These are phyloP conservation scores for Sarcophaga caerulescens DNA, from an alignment of 2,888 invertebrate species.

Conservation along the genomic window DNA sequence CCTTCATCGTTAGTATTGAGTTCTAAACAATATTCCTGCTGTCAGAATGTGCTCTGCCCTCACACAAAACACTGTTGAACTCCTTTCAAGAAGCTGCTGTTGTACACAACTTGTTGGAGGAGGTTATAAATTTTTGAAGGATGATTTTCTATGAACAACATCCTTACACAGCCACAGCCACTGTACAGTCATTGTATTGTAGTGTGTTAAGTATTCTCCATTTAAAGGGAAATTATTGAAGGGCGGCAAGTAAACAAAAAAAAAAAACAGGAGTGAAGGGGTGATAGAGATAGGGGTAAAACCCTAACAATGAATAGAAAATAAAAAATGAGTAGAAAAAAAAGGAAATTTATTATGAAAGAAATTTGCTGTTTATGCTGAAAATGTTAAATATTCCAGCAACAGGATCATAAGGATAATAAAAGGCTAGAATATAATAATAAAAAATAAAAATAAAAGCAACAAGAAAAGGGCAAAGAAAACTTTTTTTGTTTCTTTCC, in stretches of 20 bases:
- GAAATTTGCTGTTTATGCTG: conserved; percentile 23
- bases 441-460: conserved; percentile 12
- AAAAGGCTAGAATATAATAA: conserved; percentile 34
- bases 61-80: conserved; percentile 16
- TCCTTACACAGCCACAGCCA: background rate
- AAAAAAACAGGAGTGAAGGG: no score
- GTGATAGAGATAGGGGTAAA: no score
- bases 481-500: no score
- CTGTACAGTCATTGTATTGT: background rate
- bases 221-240: conserved; percentile 16
- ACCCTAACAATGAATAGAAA: background rate
- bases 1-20: conserved; percentile 8
- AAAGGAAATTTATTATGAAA: conserved; percentile 4
- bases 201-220: conserved; percentile 46
- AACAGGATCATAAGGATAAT: conserved; percentile 46
- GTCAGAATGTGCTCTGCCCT: background rate
- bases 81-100: conserved; percentile 36
- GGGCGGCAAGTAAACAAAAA: no score
- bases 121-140: conserved; percentile 40
- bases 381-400: conserved; percentile 54
- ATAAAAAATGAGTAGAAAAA: conserved; percentile 24
- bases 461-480: no score
- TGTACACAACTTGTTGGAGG: conserved; percentile 30
- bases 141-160: conserved; percentile 13
- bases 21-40: conserved; percentile 35